Percentiles rank a stretch among this genome's conserved stretches.
These are phyloP conservation scores for Galleria mellonella DNA, from an alignment of 1,140 invertebrate genomes.

Conservation along the genomic window DNA sequence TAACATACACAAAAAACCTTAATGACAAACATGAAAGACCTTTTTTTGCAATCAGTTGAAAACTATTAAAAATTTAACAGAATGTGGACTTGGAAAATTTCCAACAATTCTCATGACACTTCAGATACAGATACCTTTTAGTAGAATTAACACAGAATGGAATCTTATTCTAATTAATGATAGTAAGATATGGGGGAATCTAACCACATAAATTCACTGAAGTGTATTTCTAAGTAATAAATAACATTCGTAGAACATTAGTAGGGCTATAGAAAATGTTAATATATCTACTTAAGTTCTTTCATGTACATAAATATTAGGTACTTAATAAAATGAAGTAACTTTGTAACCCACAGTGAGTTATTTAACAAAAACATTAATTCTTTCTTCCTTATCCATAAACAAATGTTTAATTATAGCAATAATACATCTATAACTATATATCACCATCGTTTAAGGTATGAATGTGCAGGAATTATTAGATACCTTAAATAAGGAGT, in stretches of 20 bases:
- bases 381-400: no score
- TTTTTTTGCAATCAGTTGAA: no score
- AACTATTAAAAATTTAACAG: no score
- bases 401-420: no score
- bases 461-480: conserved; percentile 24
- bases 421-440: no score
- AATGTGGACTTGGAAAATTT: conserved; percentile 11
- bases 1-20: no score
- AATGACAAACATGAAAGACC: no score
- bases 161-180: conserved; percentile 45
- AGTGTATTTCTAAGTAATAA: conserved; percentile 28
- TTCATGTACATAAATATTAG: no score
- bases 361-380: no score
- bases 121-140: conserved; percentile 26
- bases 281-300: not conserved
- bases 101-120: conserved; percentile 10
- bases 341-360: no score
- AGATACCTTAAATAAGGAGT: conserved; percentile 27
- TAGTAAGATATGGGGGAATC: conserved; percentile 29
- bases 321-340: no score
- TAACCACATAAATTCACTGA: conserved; percentile 37
- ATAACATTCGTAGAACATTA: conserved; percentile 19
- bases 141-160: conserved; percentile 29
- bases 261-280: not conserved
- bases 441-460: conserved; percentile 4